phyloP scores from a whole-genome alignment of 2,888 invertebrate genomes.

The Mythimna lalbum region DNA sequence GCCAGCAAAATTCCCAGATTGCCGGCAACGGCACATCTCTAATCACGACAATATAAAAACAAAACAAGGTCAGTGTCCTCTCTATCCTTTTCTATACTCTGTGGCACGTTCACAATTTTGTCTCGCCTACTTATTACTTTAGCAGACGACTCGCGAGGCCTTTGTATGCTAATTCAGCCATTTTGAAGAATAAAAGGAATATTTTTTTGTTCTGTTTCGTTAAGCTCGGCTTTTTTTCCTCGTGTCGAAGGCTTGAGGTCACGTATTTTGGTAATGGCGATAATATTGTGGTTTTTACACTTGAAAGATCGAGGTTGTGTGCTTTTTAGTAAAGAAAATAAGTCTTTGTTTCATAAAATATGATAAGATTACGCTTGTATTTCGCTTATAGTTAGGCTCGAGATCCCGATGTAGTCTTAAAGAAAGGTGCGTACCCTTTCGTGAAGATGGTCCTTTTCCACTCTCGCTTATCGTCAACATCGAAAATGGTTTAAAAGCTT shows the following conservation, averaged over 20 bases:
- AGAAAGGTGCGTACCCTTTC: too few relatives aligned
- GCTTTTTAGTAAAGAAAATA: not conserved
- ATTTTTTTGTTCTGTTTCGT: constrained; percentile 27
- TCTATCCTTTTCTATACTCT: constrained; percentile 10
- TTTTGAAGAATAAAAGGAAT: constrained; percentile 40
- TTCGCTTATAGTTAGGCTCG: not conserved
- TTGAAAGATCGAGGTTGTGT: not conserved
- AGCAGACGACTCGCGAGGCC: constrained; percentile 39
- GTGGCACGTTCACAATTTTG: constrained; percentile 22
- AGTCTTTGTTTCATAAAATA: not conserved
- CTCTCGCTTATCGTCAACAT: too few relatives aligned
- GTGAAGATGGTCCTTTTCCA: too few relatives aligned
- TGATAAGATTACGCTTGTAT: not conserved
- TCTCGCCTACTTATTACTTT: constrained; percentile 42
- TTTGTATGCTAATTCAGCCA: constrained; percentile 52
- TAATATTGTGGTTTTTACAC: constrained; percentile 9
- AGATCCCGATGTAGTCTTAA: too few relatives aligned
- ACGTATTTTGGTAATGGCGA: constrained; percentile 17
- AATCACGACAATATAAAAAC: not conserved
- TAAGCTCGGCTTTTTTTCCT: constrained; percentile 9
- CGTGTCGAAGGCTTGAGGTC: constrained; percentile 13
- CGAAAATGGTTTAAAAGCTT: too few relatives aligned
- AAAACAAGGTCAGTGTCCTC: not conserved
- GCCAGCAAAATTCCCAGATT: too few relatives aligned
- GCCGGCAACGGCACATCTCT: too few relatives aligned